Conservation (phyloP, 2,888 invertebrate genomes). For the Pandemis heparana region DNA sequence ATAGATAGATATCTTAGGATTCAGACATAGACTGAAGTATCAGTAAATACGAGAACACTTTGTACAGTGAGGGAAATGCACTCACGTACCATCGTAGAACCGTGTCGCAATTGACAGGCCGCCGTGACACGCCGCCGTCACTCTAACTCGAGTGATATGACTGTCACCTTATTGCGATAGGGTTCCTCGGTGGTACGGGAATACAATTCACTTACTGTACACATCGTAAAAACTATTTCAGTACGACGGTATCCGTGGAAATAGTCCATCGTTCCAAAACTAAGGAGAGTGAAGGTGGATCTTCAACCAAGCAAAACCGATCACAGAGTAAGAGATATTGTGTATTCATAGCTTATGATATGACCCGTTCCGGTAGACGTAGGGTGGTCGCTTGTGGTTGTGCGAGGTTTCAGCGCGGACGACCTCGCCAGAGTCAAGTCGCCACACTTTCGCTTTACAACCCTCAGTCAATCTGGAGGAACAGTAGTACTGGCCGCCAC, state of each 20-base stretch:
- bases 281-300: neutral
- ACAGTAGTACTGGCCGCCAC: slow-evolving; percentile 55
- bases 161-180: too few species aligned
- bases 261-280: neutral
- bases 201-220: neutral
- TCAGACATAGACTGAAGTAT: too few species aligned
- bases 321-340: neutral
- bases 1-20: too few species aligned
- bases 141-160: too few species aligned
- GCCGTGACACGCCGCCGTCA: too few species aligned
- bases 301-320: neutral
- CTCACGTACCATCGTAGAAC: too few species aligned
- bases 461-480: slow-evolving; percentile 50
- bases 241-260: neutral
- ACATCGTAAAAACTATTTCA: neutral
- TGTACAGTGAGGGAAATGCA: too few species aligned
- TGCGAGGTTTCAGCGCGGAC: slow-evolving; percentile 46
- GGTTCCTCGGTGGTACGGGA: too few species aligned
- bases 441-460: slow-evolving; percentile 51
- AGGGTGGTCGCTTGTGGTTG: slow-evolving; percentile 52
- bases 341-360: slow-evolving; percentile 47
- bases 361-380: slow-evolving; percentile 46
- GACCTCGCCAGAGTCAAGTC: slow-evolving; percentile 41
- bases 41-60: too few species aligned
- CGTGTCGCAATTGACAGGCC: too few species aligned